A percentile compares a stretch with the other conserved stretches of the same genome.
Evolutionary conservation across 1,140 invertebrate species (phyloP).

Genomic region (Drosophila bocqueti): DNA sequence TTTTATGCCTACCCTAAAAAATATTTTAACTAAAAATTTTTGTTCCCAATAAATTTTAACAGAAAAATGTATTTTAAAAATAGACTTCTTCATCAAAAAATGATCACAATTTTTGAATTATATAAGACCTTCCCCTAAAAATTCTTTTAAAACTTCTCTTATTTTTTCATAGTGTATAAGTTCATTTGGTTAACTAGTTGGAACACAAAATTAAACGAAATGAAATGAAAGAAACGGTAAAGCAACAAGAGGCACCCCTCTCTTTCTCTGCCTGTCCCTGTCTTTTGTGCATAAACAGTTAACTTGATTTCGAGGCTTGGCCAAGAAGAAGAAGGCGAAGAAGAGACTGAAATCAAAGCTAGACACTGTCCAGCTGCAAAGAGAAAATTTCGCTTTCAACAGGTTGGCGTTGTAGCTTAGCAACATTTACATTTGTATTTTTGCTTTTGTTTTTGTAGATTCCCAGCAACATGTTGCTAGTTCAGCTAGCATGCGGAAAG

Average conservation of each 20-base stretch:
- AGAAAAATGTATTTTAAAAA: too few species aligned
- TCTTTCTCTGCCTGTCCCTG: conserved; percentile 10
- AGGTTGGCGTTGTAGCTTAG: conserved; percentile 70
- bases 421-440: conserved; percentile 29
- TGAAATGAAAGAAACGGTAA: conserved; percentile 70
- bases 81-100: too few species aligned
- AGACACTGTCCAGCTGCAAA: conserved; percentile 68
- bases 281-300: conserved; percentile 76
- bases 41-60: too few species aligned
- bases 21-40: too few species aligned
- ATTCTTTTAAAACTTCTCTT: too few species aligned
- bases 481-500: conserved; percentile 60
- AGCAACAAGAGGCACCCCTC: conserved; percentile 56
- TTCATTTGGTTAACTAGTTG: conserved; percentile 53
- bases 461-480: conserved; percentile 63
- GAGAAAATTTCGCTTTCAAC: conserved; percentile 85
- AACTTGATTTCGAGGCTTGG: conserved; percentile 73
- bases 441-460: conserved; percentile 17
- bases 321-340: conserved; percentile 54
- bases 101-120: background rate
- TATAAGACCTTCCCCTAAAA: background rate
- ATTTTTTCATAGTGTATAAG: conserved; percentile 35
- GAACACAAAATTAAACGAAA: conserved; percentile 54
- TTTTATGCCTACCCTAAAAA: too few species aligned
- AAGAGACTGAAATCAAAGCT: conserved; percentile 49